A percentile compares a stretch with the other conserved stretches of the same genome.
phyloP scores from a whole-genome alignment of 2,113 vertebrate species.

The Oryzias woworae region DNA sequence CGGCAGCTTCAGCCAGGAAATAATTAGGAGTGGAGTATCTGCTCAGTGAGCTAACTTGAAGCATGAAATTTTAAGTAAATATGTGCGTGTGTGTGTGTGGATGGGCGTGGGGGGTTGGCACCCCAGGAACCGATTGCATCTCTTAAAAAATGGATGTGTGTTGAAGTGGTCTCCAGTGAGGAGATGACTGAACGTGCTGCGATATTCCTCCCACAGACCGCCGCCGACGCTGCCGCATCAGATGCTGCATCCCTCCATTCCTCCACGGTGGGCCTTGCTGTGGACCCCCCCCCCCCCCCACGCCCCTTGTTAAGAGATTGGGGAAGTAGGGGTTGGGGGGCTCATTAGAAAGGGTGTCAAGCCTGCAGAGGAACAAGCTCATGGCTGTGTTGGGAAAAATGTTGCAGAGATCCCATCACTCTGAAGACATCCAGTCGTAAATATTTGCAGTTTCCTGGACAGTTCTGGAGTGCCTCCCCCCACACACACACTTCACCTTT shows the following conservation, averaged over 20 bases:
- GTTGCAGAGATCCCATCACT: no score
- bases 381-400: no score
- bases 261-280: constrained; percentile 1
- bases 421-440: no score
- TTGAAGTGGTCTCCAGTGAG: constrained; percentile 37
- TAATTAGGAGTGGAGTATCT: constrained; percentile 54
- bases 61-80: constrained; percentile 52
- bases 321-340: no score
- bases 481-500: no score
- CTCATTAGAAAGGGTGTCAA: no score
- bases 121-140: constrained; percentile 22
- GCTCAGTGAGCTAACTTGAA: constrained; percentile 32
- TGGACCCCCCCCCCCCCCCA: constrained; percentile 6
- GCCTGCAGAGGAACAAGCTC: no score
- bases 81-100: constrained; percentile 19
- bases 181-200: constrained; percentile 35
- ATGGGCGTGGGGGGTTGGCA: constrained; percentile 17
- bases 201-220: constrained; percentile 50
- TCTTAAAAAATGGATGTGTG: constrained; percentile 46
- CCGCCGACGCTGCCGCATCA: constrained; percentile 35
- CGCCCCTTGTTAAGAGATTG: constrained; percentile 9
- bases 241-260: constrained; percentile 8
- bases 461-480: no score
- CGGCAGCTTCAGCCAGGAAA: constrained; percentile 44
- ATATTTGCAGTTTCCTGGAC: no score